Base-by-base conservation (phyloP, 2,888 invertebrate genomes). In the Acanthoscelides obtectus region DNA sequence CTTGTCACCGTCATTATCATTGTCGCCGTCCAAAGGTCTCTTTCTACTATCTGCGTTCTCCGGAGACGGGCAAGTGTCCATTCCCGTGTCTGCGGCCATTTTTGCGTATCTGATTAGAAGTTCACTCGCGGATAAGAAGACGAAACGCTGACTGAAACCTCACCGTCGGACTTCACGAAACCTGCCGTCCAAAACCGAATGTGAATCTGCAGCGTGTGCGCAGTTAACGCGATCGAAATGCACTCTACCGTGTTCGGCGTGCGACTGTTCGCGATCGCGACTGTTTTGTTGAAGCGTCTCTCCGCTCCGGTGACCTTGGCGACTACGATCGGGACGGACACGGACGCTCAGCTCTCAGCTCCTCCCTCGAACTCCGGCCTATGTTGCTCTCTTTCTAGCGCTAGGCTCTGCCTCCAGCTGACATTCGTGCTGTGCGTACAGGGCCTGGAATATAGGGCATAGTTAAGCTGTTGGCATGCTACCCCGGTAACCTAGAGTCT, bases 61-160 rank as follows among this genome's bases (percentile, higher is more conserved):
- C 88, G 95, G 94, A 90, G 94, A 94, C 87, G 94, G 93, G 90
- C 94, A 94, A 90, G 94, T 93, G 90, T 94, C 94, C 94, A 94
- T 94, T 90, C 93, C 93, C 90, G 93, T 93, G 89, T 94, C 94
- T 88, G 94, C 94, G 90, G 94, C 94, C 94, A 94, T 94, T 89
- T 92, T 92, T 8, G 63, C 63, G 19, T 12, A 70, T 69, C n/a
- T n/a, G n/a, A n/a, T n/a, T n/a, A n/a, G n/a, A n/a, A 6, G 17
- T 12, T 12, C 45, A 45, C 45, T 45, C 45, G 45, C 45, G 45
- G 12, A 17, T 12, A 1, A 6, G 45, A 45, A 4, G 45, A 45
- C 45, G 45, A 45, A n/a, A n/a, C 5, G 5, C 45, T 45, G 12
- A 4, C 45, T 12, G 45, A 45, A 45, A 45, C 25, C 25, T 3